Conservation (phyloP, 2,797 vertebrate species). For the Scyliorhinus canicula region DNA sequence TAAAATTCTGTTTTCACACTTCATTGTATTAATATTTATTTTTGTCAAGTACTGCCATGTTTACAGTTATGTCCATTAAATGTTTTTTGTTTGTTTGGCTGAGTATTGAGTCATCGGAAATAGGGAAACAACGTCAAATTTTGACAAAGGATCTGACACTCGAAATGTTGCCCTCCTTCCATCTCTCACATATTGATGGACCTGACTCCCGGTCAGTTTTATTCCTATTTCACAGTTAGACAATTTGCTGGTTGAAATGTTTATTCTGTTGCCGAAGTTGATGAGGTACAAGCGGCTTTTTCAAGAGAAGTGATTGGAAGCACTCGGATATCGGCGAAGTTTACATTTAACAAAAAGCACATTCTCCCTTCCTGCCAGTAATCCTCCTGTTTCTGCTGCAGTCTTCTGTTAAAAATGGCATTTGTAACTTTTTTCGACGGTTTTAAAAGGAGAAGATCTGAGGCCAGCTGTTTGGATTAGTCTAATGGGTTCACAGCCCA, state of each 20-base stretch:
- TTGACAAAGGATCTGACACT: neutral
- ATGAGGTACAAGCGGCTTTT: neutral
- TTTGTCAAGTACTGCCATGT: neutral
- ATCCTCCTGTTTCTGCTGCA: neutral
- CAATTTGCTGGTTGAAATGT: neutral
- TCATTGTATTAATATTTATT: neutral
- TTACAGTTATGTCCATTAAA: neutral
- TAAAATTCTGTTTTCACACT: neutral
- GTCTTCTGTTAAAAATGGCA: neutral
- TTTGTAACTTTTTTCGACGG: neutral
- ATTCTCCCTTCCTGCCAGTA: neutral
- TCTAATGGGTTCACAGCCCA: slow-evolving; percentile 11
- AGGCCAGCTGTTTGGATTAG: neutral
- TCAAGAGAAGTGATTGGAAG: neutral
- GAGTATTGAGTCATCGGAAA: neutral
- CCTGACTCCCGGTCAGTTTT: neutral
- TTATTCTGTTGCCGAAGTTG: neutral
- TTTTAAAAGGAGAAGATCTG: neutral
- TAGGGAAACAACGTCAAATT: neutral
- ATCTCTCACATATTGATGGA: neutral
- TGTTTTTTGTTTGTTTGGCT: neutral
- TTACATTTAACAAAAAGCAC: neutral
- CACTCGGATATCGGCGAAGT: neutral
- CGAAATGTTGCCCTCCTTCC: neutral
- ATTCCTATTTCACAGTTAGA: neutral